Base-by-base conservation (phyloP, 2,113 vertebrate genomes). In the Cranoglanis bouderius region DNA sequence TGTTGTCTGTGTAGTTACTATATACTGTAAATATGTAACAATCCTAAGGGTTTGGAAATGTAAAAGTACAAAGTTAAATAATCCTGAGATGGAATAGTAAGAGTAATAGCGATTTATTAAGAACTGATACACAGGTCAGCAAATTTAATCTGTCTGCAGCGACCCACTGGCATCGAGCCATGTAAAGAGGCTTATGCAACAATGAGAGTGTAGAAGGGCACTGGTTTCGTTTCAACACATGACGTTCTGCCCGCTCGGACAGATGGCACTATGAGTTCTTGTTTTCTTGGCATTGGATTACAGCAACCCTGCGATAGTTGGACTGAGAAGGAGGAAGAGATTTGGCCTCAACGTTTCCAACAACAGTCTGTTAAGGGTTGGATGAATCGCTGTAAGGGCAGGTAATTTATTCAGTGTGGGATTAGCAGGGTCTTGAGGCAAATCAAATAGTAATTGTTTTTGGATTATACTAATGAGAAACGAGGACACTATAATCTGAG, bases 391-490 rank as follows among this genome's bases (percentile, higher is more conserved):
- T 49, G 38, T 46, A 65, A 43, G 2, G 43, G 57, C 53, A 85
- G 61, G 63, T 88, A 35, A 87, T 87, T 70, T 49, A 72, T 88
- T 88, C 87, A 51, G 65, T 82, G 63, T 70, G 72, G 92, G 92
- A 94, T 93, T 92, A 95, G 24, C 7, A 65, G 84, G 43, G 75
- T 51, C 87, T 86, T 51, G 59, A 82, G 86, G 91, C 90, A 92
- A 91, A 90, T 91, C 51, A 85, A 90, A 92, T 57, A 88, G 81
- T 82, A 67, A 85, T 80, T 88, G 32, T 81, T 70, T 85, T 46
- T 32, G 72, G 88, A 90, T 92, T 88, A 91, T 55, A 75, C 81
- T 40, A 65, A 40, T 51, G n/a, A 88, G 57, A 88, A 89, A 72
- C 77, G 43, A 61, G 40, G 78, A 82, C 65, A 87, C 70, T 32